Evolutionary conservation across 2,797 vertebrate species (phyloP).

Genomic region (Paratrypauchen microcephalus): DNA sequence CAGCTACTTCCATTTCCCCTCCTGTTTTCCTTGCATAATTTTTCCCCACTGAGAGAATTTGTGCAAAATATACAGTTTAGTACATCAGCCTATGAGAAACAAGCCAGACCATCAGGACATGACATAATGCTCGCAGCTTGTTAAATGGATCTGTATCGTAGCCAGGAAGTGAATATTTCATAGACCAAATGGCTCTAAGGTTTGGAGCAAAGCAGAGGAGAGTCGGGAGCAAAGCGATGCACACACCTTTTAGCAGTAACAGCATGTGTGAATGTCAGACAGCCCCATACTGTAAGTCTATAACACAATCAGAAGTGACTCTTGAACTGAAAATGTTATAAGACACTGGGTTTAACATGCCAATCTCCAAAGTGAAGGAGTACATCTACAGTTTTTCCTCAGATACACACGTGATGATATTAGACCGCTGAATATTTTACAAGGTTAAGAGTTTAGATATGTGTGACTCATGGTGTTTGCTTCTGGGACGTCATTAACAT

Average conservation of each 20-base stretch:
- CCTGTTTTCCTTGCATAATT: constrained; percentile 15
- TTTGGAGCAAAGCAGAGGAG: constrained; percentile 16
- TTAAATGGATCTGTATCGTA: constrained; percentile 49
- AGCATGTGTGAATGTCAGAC: constrained; percentile 28
- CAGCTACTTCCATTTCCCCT: constrained; percentile 12
- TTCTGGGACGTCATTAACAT: constrained; percentile 32
- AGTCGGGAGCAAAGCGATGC: constrained; percentile 33
- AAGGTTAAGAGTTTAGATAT: constrained; percentile 12
- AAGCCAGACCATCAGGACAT: constrained; percentile 13
- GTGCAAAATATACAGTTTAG: constrained; percentile 20
- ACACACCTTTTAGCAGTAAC: constrained; percentile 46
- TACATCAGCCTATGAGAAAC: constrained; percentile 14
- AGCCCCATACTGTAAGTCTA: constrained; percentile 3
- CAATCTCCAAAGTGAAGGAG: constrained; percentile 12
- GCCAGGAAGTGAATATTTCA: constrained; percentile 70
- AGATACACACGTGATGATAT: constrained; percentile 2
- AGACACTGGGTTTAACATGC: not conserved
- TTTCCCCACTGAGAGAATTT: constrained; percentile 11
- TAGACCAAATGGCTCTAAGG: constrained; percentile 50
- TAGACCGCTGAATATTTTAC: constrained; percentile 35
- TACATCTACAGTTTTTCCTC: too few species aligned
- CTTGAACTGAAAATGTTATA: constrained; percentile 4
- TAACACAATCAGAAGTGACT: constrained; percentile 27
- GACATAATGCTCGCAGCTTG: constrained; percentile 12
- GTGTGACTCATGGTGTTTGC: not conserved